A percentile compares a stretch with the other conserved stretches of the same genome.
Evolutionary conservation across 1,140 invertebrate species (phyloP).

Genomic region (Teleopsis dalmanni): DNA sequence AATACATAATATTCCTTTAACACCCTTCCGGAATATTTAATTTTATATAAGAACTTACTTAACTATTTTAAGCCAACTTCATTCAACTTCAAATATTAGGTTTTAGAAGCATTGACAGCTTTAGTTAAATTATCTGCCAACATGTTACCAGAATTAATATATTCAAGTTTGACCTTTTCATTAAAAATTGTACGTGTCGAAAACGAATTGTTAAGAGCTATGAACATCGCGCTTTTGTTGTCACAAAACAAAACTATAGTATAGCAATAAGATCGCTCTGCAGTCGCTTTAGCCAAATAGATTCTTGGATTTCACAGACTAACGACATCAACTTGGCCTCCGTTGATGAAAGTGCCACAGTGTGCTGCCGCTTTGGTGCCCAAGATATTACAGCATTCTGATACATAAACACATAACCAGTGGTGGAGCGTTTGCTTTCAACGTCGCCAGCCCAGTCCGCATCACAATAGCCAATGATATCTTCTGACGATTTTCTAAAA

Average conservation of each 20-base stretch:
- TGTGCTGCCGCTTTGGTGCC: constrained; percentile 29
- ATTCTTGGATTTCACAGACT: constrained; percentile 17
- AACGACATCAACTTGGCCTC: constrained; percentile 39
- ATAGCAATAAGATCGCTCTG: neutral
- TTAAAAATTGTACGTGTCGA: constrained; percentile 16
- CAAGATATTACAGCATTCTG: constrained; percentile 23
- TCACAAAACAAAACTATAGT: constrained; percentile 15
- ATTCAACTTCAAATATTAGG: too few relatives aligned
- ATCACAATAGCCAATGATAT: constrained; percentile 14
- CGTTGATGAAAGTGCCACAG: constrained; percentile 27
- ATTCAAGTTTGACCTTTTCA: too few relatives aligned
- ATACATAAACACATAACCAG: constrained; percentile 22
- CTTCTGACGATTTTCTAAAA: neutral
- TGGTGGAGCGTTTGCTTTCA: constrained; percentile 11
- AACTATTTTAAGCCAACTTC: too few relatives aligned
- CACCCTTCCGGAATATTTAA: too few relatives aligned
- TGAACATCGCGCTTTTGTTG: constrained; percentile 22
- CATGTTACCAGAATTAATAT: too few relatives aligned
- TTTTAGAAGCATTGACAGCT: too few relatives aligned
- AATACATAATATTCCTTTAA: too few relatives aligned
- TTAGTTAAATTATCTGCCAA: too few relatives aligned
- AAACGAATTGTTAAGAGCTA: constrained; percentile 14
- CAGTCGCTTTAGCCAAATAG: constrained; percentile 10
- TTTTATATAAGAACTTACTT: too few relatives aligned
- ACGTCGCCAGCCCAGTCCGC: constrained; percentile 18